Evolutionary conservation across 2,888 invertebrate species (phyloP).

Genomic region (Xiphydria camelus): DNA sequence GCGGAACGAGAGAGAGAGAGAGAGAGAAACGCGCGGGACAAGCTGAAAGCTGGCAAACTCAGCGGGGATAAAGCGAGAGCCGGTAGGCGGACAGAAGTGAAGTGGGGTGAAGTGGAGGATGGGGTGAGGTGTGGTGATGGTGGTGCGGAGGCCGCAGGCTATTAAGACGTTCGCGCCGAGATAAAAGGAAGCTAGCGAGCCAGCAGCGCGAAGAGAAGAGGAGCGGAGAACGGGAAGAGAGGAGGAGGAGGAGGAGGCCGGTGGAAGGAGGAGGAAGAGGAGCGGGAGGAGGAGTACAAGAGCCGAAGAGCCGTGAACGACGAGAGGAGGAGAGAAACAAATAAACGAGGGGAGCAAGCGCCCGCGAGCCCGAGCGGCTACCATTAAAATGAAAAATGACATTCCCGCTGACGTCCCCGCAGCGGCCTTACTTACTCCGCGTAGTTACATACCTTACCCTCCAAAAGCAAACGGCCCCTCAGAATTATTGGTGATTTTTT

Average conservation of each 20-base stretch:
- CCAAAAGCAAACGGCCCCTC: conserved; percentile 10
- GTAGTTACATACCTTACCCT: conserved; percentile 41
- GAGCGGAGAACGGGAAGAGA: conserved; percentile 2
- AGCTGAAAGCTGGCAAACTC: no score
- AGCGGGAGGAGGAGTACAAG: neutral
- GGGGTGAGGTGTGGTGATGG: conserved; percentile 7
- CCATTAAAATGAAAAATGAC: conserved; percentile 60
- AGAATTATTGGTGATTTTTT: conserved; percentile 21
- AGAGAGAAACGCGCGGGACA: no score
- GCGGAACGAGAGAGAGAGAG: no score
- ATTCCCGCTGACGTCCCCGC: conserved; percentile 24
- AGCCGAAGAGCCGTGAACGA: conserved; percentile 15
- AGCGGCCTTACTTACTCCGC: conserved; percentile 24
- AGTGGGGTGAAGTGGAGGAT: conserved; percentile 1
- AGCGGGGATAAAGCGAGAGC: no score
- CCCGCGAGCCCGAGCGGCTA: conserved; percentile 39
- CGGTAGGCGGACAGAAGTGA: no score
- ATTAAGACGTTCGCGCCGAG: conserved; percentile 45
- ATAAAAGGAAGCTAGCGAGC: conserved; percentile 37
- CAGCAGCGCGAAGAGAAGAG: conserved; percentile 7
- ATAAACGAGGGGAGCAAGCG: conserved; percentile 35
- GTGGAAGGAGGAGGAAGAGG: conserved; percentile 5
- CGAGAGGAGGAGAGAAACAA: conserved; percentile 38
- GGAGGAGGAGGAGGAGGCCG: conserved; percentile 27
- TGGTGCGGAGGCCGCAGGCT: conserved; percentile 28